A percentile compares a stretch with the other conserved stretches of the same genome.
These are phyloP conservation scores for Brachymystax lenok DNA, from an alignment of 2,797 vertebrate species.

Conservation along the genomic window DNA sequence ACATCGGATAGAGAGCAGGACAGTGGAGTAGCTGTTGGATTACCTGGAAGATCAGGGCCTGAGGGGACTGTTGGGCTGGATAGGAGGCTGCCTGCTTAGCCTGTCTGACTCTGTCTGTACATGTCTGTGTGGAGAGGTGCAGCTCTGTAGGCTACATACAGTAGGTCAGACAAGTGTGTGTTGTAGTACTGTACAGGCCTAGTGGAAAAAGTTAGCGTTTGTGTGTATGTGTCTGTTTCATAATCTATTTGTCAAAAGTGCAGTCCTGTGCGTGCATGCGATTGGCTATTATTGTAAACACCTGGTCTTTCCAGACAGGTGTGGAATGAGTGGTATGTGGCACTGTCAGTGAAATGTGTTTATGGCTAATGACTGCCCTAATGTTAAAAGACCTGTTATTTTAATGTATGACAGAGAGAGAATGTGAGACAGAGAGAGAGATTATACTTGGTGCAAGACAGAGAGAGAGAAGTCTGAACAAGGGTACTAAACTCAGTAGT, in stretches of 20 bases:
- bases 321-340: conserved; percentile 38
- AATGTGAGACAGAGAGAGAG: conserved; percentile 15
- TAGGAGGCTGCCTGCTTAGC: not conserved
- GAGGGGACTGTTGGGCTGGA: not conserved
- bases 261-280: conserved; percentile 20
- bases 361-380: conserved; percentile 22
- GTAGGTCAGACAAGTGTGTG: not conserved
- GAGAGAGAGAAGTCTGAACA: conserved; percentile 7
- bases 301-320: conserved; percentile 56
- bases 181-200: not conserved
- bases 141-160: not conserved
- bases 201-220: conserved; percentile 8
- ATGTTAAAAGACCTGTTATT: conserved; percentile 18
- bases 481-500: conserved; percentile 12
- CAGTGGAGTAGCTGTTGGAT: conserved; percentile 40
- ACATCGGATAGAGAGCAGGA: conserved; percentile 21
- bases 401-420: conserved; percentile 17
- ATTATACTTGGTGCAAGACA: not conserved
- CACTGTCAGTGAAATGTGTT: conserved; percentile 15
- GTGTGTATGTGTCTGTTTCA: not conserved
- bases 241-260: conserved; percentile 17
- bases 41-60: not conserved
- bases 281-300: conserved; percentile 25
- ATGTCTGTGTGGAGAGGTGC: not conserved
- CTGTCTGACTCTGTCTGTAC: not conserved